phyloP scores from a whole-genome alignment of 2,797 vertebrate species.

The Argentina silus region DNA sequence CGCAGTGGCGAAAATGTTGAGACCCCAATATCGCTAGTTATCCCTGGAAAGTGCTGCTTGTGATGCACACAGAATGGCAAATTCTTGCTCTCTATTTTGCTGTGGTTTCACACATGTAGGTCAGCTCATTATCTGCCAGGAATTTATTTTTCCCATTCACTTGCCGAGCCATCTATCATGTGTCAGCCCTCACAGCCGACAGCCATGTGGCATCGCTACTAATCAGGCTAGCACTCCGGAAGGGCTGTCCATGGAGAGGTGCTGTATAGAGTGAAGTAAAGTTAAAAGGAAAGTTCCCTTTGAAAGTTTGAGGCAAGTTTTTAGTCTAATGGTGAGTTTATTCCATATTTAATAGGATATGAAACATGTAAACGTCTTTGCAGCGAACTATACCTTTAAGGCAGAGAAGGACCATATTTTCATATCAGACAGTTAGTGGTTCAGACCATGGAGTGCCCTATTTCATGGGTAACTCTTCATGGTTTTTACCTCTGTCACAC shows the following conservation, averaged over 20 bases:
- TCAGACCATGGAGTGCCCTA: slow-evolving; percentile 22
- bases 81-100: slow-evolving; percentile 38
- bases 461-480: slow-evolving; percentile 34
- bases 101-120: slow-evolving; percentile 57
- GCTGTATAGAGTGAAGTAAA: neutral
- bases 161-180: slow-evolving; percentile 50
- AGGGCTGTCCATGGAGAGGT: neutral
- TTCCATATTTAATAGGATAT: neutral
- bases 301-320: too few species aligned
- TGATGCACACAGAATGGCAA: slow-evolving; percentile 20
- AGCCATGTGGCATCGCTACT: slow-evolving; percentile 35
- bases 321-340: neutral
- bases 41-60: slow-evolving; percentile 36
- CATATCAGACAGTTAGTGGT: slow-evolving; percentile 26
- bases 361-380: neutral
- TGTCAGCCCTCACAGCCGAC: slow-evolving; percentile 29
- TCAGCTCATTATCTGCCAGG: slow-evolving; percentile 61
- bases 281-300: neutral
- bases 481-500: slow-evolving; percentile 36
- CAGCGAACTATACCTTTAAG: neutral
- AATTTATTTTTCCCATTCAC: slow-evolving; percentile 60
- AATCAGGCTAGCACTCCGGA: slow-evolving; percentile 9
- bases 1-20: too few species aligned
- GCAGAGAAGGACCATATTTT: slow-evolving; percentile 26
- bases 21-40: neutral